These are phyloP conservation scores for Osedax frankpressi DNA, from an alignment of 2,888 invertebrate species.

Conservation along the genomic window DNA sequence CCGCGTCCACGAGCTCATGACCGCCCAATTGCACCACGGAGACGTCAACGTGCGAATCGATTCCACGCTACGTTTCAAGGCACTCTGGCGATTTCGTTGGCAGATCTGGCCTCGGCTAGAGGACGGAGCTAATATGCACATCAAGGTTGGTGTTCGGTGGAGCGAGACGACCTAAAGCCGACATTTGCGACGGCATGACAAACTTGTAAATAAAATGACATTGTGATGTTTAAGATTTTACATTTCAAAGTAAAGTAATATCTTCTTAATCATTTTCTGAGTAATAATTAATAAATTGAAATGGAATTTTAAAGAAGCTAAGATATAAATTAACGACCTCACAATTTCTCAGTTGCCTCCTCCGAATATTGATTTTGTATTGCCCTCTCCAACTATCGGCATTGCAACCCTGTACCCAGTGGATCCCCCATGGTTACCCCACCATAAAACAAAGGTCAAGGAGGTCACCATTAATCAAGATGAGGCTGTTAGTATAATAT, in stretches of 20 bases:
- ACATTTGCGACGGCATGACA: no score
- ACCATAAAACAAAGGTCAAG: conserved; percentile 94
- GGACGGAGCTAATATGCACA: conserved; percentile 82
- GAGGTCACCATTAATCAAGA: conserved; percentile 97
- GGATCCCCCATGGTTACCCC: conserved; percentile 97
- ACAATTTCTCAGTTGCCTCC: conserved; percentile 59
- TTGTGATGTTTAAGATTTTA: no score
- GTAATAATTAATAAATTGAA: no score
- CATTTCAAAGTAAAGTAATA: no score
- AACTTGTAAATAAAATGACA: no score
- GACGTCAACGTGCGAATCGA: conserved; percentile 70
- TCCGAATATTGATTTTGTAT: conserved; percentile 93
- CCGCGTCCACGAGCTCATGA: conserved; percentile 77
- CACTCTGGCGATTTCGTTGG: conserved; percentile 87
- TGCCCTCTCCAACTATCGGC: conserved; percentile 96
- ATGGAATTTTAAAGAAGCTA: no score
- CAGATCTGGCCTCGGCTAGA: conserved; percentile 99
- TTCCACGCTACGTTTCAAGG: conserved; percentile 61
- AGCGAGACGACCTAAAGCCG: no score
- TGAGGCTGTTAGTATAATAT: conserved; percentile 50
- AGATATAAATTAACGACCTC: no score
- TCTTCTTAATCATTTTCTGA: no score
- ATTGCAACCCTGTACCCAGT: conserved; percentile 69
- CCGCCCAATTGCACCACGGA: conserved; percentile 68
- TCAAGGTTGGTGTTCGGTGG: conserved; percentile 68